These are phyloP conservation scores for Yponomeuta plumbellus DNA, from an alignment of 2,888 invertebrate genomes.

Conservation along the genomic window DNA sequence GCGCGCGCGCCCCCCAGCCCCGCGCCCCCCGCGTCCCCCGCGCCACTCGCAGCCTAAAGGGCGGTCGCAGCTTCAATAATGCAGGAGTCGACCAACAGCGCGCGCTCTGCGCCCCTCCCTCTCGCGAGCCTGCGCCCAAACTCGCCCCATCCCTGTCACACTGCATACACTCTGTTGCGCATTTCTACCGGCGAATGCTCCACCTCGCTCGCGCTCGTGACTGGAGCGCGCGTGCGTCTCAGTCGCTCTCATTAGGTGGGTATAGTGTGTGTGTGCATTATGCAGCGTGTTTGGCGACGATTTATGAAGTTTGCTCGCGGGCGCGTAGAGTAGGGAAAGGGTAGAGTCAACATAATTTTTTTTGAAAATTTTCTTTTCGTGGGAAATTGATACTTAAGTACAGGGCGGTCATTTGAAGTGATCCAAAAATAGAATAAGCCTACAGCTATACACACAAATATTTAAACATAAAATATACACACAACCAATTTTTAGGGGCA, in stretches of 20 bases:
- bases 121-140: slow-evolving; percentile 31
- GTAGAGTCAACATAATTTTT: neutral
- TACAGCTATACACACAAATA: too few relatives aligned
- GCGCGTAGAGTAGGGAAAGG: slow-evolving; percentile 3
- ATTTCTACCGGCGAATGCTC: slow-evolving; percentile 38
- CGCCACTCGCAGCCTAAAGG: slow-evolving; percentile 61
- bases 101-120: slow-evolving; percentile 46
- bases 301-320: slow-evolving; percentile 67
- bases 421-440: too few relatives aligned
- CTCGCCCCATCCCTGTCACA: slow-evolving; percentile 35
- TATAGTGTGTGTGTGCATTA: slow-evolving; percentile 50
- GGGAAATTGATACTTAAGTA: too few relatives aligned
- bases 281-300: slow-evolving; percentile 64
- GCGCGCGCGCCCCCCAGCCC: slow-evolving; percentile 38
- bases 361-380: neutral
- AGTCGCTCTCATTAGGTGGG: slow-evolving; percentile 57
- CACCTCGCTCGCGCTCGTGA: slow-evolving; percentile 28
- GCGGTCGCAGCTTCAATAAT: slow-evolving; percentile 67
- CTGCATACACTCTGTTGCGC: slow-evolving; percentile 39
- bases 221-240: slow-evolving; percentile 29
- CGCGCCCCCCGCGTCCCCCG: slow-evolving; percentile 24
- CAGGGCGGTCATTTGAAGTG: too few relatives aligned
- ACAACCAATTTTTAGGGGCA: too few relatives aligned
- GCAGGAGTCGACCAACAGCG: slow-evolving; percentile 53
- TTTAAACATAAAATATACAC: too few relatives aligned